phyloP scores from a whole-genome alignment of 35 echinoderm and acorn worm species.

The Patiria miniata region DNA sequence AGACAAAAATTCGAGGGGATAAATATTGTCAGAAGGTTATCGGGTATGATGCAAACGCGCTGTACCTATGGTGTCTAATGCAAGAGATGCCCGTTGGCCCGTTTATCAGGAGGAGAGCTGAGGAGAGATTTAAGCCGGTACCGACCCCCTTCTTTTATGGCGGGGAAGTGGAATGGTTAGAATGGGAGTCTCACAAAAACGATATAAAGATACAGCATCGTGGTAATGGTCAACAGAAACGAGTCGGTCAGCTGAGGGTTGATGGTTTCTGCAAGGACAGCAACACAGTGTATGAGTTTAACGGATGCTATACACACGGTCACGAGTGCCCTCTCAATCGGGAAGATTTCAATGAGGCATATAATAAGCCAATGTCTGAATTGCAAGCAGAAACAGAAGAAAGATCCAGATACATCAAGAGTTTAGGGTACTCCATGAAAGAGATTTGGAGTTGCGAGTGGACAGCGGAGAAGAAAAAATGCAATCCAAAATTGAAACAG shows the following conservation, averaged over 20 bases:
- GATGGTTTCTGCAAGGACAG: constrained; percentile 37
- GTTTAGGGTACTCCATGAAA: not conserved
- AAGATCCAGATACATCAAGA: constrained; percentile 13
- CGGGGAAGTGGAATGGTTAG: constrained; percentile 35
- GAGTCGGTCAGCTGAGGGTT: constrained; percentile 8
- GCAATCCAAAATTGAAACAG: not conserved
- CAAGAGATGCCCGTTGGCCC: constrained; percentile 20
- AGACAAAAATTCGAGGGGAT: constrained; percentile 8
- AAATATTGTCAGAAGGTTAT: constrained; percentile 29
- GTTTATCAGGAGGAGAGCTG: not conserved
- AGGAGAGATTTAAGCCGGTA: constrained; percentile 4
- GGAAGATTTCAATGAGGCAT: not conserved
- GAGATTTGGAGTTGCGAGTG: constrained; percentile 46
- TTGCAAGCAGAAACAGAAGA: constrained; percentile 11
- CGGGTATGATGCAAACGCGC: constrained; percentile 37
- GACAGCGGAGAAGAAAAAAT: not conserved
- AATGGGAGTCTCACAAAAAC: not conserved
- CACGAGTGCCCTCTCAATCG: constrained; percentile 33
- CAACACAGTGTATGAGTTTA: constrained; percentile 20
- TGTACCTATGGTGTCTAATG: constrained; percentile 32
- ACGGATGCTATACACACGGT: constrained; percentile 46
- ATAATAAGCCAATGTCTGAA: constrained; percentile 2
- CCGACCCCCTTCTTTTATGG: not conserved
- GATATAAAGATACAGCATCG: not conserved
- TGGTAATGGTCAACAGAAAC: constrained; percentile 12